Conservation (phyloP, 92 coral and sea anemone species). For the Epizoanthus fatuus region DNA sequence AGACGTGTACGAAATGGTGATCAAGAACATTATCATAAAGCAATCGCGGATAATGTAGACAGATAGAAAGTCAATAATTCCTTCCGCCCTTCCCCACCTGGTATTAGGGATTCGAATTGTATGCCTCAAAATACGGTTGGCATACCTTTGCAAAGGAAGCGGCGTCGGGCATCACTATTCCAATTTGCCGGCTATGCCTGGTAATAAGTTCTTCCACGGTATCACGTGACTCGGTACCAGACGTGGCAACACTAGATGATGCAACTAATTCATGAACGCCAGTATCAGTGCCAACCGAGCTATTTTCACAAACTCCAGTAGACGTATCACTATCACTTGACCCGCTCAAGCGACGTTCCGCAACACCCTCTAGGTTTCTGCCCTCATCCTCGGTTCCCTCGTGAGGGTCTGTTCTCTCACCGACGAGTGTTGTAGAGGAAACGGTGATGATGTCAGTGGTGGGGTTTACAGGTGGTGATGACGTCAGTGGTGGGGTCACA, state of each 20-base stretch:
- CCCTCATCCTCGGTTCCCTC: neutral
- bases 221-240: neutral
- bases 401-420: neutral
- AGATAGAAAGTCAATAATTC: too few relatives aligned
- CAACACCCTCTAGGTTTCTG: neutral
- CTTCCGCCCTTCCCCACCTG: too few relatives aligned
- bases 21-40: too few relatives aligned
- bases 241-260: neutral
- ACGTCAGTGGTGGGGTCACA: too few relatives aligned
- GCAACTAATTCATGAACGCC: neutral
- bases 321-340: neutral
- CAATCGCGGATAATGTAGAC: too few relatives aligned
- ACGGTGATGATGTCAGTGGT: neutral
- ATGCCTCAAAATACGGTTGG: neutral
- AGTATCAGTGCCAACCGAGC: neutral
- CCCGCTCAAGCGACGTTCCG: neutral
- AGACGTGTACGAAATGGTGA: too few relatives aligned
- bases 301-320: neutral
- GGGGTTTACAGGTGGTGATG: too few relatives aligned
- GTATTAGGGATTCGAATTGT: too few relatives aligned
- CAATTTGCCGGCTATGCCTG: constrained; percentile 18
- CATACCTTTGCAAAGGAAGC: constrained; percentile 35
- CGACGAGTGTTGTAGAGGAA: constrained; percentile 23
- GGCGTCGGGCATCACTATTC: constrained; percentile 25
- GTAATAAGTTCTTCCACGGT: constrained; percentile 18